Conservation (phyloP, 2,113 vertebrate species). For the Arenaria interpres region DNA sequence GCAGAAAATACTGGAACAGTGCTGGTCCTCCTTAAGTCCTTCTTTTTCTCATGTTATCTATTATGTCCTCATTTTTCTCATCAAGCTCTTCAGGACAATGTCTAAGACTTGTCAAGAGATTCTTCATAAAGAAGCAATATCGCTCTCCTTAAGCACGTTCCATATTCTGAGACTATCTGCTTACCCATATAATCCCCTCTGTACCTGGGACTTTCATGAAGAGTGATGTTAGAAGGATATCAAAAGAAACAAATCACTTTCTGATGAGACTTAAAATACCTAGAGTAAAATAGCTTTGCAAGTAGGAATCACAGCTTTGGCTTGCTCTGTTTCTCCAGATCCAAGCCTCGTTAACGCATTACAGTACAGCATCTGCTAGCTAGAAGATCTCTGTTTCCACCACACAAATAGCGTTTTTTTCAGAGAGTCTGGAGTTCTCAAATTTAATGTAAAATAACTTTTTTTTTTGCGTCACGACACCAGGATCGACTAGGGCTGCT, state of each 20-base stretch:
- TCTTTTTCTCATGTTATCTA: neutral
- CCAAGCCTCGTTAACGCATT: neutral
- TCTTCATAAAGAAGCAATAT: neutral
- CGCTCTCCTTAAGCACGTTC: neutral
- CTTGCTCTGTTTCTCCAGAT: neutral
- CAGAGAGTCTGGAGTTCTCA: neutral
- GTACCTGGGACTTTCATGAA: neutral
- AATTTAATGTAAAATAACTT: neutral
- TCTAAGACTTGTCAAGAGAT: neutral
- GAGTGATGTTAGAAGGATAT: neutral
- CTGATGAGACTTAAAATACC: neutral
- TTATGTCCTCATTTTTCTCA: neutral
- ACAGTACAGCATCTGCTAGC: neutral
- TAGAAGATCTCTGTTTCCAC: neutral
- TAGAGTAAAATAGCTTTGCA: neutral
- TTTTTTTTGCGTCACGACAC: neutral
- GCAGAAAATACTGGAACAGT: neutral
- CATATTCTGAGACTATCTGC: neutral
- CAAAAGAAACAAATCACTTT: neutral
- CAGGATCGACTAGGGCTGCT: neutral
- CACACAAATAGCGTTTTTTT: fast-evolving
- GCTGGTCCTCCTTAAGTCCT: neutral
- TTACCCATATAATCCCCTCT: neutral
- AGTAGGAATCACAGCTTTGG: neutral
- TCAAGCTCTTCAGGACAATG: neutral